Percentiles rank a stretch among this genome's conserved stretches.
phyloP scores from a whole-genome alignment of 1,140 invertebrate genomes.

The Babylonia areolata region DNA sequence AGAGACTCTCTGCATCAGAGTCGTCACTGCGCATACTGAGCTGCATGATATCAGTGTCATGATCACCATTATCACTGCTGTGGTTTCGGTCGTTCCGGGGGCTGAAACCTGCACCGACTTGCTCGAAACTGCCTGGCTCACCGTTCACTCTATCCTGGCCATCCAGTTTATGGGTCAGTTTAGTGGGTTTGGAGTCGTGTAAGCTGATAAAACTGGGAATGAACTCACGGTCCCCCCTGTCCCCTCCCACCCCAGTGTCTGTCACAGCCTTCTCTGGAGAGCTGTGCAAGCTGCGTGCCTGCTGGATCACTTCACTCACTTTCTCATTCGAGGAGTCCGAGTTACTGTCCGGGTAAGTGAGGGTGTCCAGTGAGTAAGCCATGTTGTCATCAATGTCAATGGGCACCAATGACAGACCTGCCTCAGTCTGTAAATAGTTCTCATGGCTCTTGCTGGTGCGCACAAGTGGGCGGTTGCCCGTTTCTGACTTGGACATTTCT shows the following conservation, averaged over 20 bases:
- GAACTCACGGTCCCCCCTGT: conserved; percentile 76
- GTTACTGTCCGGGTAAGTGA: conserved; percentile 85
- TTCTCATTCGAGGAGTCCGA: conserved; percentile 79
- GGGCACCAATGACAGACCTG: conserved; percentile 61
- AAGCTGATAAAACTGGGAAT: conserved; percentile 80
- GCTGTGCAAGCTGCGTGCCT: conserved; percentile 78
- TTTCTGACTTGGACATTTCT: conserved; percentile 31
- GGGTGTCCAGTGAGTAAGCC: conserved; percentile 92
- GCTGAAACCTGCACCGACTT: neutral
- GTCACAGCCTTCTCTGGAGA: conserved; percentile 79
- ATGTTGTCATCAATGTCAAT: conserved; percentile 91
- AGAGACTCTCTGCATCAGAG: conserved; percentile 89
- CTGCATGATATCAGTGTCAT: conserved; percentile 16
- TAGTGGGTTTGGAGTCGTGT: conserved; percentile 54
- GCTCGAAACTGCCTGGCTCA: conserved; percentile 21
- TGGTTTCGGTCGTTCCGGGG: conserved; percentile 19
- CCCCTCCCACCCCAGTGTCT: conserved; percentile 77
- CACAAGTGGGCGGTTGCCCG: conserved; percentile 52
- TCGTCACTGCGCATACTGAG: conserved; percentile 44
- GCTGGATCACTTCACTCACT: conserved; percentile 76
- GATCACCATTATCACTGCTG: neutral
- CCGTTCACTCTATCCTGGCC: conserved; percentile 29
- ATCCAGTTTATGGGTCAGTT: conserved; percentile 48
- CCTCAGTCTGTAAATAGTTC: conserved; percentile 67
- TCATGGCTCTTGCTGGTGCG: conserved; percentile 74